Evolutionary conservation across 92 coral and sea anemone species (phyloP).

Genomic region (Montipora capitata): DNA sequence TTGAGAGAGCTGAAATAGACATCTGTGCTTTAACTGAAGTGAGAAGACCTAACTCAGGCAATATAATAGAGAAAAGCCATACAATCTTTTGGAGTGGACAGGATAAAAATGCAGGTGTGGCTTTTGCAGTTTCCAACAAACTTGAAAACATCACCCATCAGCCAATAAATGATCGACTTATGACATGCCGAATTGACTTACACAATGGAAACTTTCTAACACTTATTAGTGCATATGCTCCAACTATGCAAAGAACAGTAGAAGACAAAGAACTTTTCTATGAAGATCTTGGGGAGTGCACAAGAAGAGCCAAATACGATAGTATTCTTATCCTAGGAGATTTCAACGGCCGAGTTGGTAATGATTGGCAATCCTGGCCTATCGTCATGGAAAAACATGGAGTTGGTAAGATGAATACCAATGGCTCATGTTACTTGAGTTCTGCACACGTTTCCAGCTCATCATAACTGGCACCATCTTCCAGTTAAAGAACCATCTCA

Average conservation of each 20-base stretch:
- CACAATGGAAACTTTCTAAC: background rate
- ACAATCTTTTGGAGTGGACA: slow-evolving; percentile 28
- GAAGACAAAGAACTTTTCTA: background rate
- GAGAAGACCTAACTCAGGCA: slow-evolving; percentile 14
- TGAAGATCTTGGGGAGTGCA: too few species aligned
- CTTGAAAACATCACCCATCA: slow-evolving; percentile 14
- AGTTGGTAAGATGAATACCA: background rate
- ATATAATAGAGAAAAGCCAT: slow-evolving; percentile 4
- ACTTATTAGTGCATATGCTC: slow-evolving; percentile 16
- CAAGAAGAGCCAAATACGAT: too few species aligned
- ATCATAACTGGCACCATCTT: too few species aligned
- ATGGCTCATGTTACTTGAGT: too few species aligned
- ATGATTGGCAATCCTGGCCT: too few species aligned
- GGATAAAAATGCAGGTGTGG: slow-evolving; percentile 20
- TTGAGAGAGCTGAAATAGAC: slow-evolving; percentile 22
- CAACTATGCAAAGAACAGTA: slow-evolving; percentile 17
- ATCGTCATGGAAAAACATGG: too few species aligned
- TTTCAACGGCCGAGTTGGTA: too few species aligned
- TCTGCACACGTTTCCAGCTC: too few species aligned
- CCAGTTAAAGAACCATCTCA: too few species aligned
- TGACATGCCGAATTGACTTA: slow-evolving; percentile 8
- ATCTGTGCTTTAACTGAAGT: slow-evolving; percentile 21
- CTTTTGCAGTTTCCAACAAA: background rate
- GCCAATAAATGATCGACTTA: slow-evolving; percentile 15
- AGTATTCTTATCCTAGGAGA: too few species aligned